These are phyloP conservation scores for Syngnathus typhle DNA, from an alignment of 2,113 vertebrate genomes.

Conservation along the genomic window DNA sequence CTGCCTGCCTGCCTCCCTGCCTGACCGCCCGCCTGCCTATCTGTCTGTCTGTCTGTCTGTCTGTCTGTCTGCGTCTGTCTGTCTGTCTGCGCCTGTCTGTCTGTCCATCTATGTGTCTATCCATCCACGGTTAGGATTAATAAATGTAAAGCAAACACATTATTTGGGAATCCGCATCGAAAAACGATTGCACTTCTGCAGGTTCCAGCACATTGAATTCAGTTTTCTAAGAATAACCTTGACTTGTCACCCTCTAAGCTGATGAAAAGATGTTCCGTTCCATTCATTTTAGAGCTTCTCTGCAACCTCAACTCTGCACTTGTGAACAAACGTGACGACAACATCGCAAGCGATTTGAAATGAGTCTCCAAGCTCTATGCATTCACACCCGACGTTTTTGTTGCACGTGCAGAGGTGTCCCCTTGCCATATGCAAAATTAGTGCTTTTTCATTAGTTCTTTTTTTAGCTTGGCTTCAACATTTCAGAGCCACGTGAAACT, in stretches of 20 bases:
- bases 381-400: slow-evolving; percentile 31
- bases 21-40: no score
- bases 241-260: slow-evolving; percentile 26
- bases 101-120: no score
- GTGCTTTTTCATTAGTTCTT: neutral
- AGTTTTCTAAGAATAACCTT: slow-evolving; percentile 45
- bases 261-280: slow-evolving; percentile 41
- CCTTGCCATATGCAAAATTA: slow-evolving; percentile 7
- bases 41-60: no score
- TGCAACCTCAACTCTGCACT: slow-evolving; percentile 33
- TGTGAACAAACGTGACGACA: slow-evolving; percentile 50
- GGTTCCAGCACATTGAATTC: neutral
- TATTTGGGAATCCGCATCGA: slow-evolving; percentile 5
- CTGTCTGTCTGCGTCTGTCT: no score
- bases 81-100: no score
- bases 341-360: slow-evolving; percentile 24
- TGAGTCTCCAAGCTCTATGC: slow-evolving; percentile 27
- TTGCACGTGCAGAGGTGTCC: slow-evolving; percentile 18
- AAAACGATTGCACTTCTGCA: slow-evolving; percentile 12
- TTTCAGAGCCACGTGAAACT: neutral
- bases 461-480: neutral
- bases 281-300: slow-evolving; percentile 27
- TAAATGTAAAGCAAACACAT: slow-evolving; percentile 6
- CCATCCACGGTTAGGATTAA: slow-evolving; percentile 1
- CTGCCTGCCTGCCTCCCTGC: no score